These are phyloP conservation scores for Philopedon plagiatum DNA, from an alignment of 2,888 invertebrate species.

Conservation along the genomic window DNA sequence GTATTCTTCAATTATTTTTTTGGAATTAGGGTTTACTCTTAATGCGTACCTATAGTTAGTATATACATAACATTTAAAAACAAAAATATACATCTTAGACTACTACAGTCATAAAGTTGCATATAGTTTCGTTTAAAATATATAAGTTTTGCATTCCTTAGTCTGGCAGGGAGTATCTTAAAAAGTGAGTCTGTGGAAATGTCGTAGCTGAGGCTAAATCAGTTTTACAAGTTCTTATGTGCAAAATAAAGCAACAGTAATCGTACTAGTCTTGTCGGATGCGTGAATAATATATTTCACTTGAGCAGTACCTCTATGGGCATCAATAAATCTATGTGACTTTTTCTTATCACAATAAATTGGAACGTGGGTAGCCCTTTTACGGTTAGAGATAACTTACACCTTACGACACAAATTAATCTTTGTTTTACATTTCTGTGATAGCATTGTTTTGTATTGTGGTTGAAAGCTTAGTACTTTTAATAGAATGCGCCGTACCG, in stretches of 20 bases:
- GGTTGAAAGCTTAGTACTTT: conserved; percentile 33
- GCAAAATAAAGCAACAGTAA: conserved; percentile 12
- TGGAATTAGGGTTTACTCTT: too few species aligned
- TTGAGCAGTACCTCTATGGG: conserved; percentile 15
- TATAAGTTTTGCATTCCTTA: too few species aligned
- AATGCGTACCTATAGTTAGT: too few species aligned
- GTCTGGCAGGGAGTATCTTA: too few species aligned
- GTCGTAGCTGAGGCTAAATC: too few species aligned
- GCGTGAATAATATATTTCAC: conserved; percentile 21
- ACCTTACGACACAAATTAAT: conserved; percentile 46
- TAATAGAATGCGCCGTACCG: neutral
- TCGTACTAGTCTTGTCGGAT: neutral
- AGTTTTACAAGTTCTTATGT: neutral
- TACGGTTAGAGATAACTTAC: conserved; percentile 47
- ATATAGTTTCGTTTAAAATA: too few species aligned
- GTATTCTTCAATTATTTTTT: too few species aligned
- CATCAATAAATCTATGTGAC: conserved; percentile 37
- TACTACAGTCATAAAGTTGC: too few species aligned
- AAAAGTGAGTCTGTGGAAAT: too few species aligned
- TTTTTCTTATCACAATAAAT: conserved; percentile 32
- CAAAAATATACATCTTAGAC: too few species aligned
- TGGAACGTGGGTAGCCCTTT: conserved; percentile 44
- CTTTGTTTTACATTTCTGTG: conserved; percentile 42
- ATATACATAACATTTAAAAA: too few species aligned
- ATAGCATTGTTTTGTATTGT: conserved; percentile 43